These are phyloP conservation scores for Cyanoderma ruficeps DNA, from an alignment of 2,113 vertebrate genomes.

Conservation along the genomic window DNA sequence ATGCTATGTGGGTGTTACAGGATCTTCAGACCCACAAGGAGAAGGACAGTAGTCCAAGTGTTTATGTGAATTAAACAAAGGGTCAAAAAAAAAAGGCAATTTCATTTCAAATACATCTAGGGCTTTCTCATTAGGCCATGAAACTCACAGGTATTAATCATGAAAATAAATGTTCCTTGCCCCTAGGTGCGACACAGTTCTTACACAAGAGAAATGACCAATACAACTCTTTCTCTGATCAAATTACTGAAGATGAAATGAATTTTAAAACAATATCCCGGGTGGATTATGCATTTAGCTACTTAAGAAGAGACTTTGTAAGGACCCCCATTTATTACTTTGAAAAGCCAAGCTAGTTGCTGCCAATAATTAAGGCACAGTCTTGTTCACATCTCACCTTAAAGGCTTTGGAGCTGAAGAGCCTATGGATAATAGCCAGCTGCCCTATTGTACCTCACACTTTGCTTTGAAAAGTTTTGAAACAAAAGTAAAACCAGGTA, in stretches of 20 bases:
- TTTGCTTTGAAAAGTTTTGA: slow-evolving; percentile 36
- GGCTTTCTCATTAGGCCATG: slow-evolving; percentile 70
- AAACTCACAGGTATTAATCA: slow-evolving; percentile 75
- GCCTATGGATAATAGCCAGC: slow-evolving; percentile 32
- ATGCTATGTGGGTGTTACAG: background rate
- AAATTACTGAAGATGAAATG: slow-evolving; percentile 77
- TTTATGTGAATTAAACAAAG: slow-evolving; percentile 49
- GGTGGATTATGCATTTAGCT: slow-evolving; percentile 71
- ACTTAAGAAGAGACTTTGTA: slow-evolving; percentile 66
- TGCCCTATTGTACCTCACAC: background rate
- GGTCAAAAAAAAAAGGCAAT: background rate
- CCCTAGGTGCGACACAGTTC: slow-evolving; percentile 67
- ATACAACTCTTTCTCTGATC: slow-evolving; percentile 68
- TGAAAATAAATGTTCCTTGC: slow-evolving; percentile 72
- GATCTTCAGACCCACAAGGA: background rate
- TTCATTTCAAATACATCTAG: slow-evolving; percentile 58
- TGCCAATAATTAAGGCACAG: slow-evolving; percentile 68
- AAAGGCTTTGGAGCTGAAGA: background rate
- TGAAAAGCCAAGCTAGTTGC: slow-evolving; percentile 55
- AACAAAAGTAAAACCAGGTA: background rate
- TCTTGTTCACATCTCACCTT: slow-evolving; percentile 43
- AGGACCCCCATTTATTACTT: slow-evolving; percentile 69
- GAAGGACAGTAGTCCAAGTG: slow-evolving; percentile 13
- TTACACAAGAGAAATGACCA: slow-evolving; percentile 70
- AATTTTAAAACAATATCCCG: slow-evolving; percentile 76